These are phyloP conservation scores for Indri indri DNA, from an alignment of 2,113 vertebrate genomes.

Conservation along the genomic window DNA sequence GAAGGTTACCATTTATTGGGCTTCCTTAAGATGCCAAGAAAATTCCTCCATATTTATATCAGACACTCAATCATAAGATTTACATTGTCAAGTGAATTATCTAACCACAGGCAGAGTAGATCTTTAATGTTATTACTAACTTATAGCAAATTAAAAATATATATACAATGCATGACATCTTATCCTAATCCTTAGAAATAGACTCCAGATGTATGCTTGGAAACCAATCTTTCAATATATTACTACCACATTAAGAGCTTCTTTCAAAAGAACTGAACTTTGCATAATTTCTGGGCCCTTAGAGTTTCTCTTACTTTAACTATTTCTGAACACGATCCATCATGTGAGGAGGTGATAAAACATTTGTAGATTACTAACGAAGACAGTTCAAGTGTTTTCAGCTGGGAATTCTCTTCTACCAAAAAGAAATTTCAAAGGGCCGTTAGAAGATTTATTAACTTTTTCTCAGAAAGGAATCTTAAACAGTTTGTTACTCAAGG, in stretches of 20 bases:
- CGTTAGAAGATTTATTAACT: conserved; percentile 40
- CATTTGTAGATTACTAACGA: background rate
- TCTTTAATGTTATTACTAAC: background rate
- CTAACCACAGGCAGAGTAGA: background rate
- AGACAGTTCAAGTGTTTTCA: conserved; percentile 19
- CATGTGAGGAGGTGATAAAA: background rate
- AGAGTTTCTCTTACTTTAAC: background rate
- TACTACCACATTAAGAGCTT: background rate
- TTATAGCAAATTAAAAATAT: background rate
- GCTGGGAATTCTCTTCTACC: background rate
- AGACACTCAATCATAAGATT: background rate
- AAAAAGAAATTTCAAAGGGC: conserved; percentile 41
- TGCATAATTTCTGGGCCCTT: background rate
- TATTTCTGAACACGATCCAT: background rate
- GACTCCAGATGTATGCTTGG: background rate
- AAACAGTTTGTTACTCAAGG: background rate
- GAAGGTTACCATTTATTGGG: background rate
- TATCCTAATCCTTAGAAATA: background rate
- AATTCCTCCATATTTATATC: conserved; percentile 26
- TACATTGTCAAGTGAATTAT: background rate
- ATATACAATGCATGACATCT: background rate
- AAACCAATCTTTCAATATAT: background rate
- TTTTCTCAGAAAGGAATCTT: conserved; percentile 24
- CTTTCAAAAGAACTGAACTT: background rate
- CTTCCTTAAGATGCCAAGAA: conserved; percentile 2